Evolutionary conservation across 2,888 invertebrate genomes (phyloP), one percentile per base, ranked within the genome.

Genomic region (Volucella inanis): DNA sequence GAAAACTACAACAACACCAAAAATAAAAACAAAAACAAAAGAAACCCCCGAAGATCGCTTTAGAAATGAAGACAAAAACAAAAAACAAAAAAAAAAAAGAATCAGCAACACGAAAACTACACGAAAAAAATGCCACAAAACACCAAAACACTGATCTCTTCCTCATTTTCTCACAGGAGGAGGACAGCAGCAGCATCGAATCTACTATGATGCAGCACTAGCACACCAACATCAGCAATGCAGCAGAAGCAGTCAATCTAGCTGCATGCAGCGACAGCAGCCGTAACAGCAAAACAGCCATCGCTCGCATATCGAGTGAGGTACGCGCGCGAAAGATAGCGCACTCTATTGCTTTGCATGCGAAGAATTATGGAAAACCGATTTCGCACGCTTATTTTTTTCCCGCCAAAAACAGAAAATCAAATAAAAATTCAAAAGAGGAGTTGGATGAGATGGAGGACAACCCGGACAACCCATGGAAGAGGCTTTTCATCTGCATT

Each of bases 121-220:
- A 85, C 47, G 81, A 77, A 85, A 83, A 77, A 81, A 80, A 70
- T 71, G 76, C 85, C 85, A 80, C 85, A 85, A 81, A 85, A 85
- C 81, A 85, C 62, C 85, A 14, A 85, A 85, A 85, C 85, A 85
- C 81, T 72, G 85, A 85, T 85, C 85, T 85, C 85, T 85, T 85
- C 85, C 85, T 85, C 85, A 85, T 85, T 85, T 85, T 85, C 85
- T 85, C 81, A 81, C 81, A 85, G 81, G 62, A 77, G 81, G 76
- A 85, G 31, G 31, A 31, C 31, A 31, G 31, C 31, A 31, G 31
- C 71, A 80, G 67, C 81, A 71, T 15, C 18, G 57, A 12, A 62
- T n/a, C 62, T 10, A n/a, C 14, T 52, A 14, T 22, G 65, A 67
- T 52, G 59, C 71, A 64, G 43, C 52, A 43, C 22, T 31, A 50